Evolutionary conservation across 2,888 invertebrate genomes (phyloP).

Genomic region (Sabellastarte sp.): DNA sequence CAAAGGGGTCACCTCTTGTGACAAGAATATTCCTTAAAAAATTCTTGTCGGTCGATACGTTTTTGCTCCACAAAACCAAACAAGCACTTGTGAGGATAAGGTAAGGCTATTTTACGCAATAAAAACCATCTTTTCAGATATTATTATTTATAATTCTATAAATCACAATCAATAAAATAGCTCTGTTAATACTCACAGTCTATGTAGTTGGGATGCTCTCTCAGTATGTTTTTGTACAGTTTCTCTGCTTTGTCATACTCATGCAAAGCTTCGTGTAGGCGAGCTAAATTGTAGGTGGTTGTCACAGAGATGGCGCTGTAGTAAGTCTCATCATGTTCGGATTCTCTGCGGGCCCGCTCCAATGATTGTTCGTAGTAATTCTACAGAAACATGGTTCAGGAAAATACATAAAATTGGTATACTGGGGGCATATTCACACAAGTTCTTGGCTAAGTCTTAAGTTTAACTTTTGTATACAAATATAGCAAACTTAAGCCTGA

Average conservation of each 20-base stretch:
- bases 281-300: conserved; percentile 92
- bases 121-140: neutral
- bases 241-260: conserved; percentile 92
- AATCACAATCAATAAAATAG: conserved; percentile 6
- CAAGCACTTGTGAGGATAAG: too few species aligned
- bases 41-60: too few species aligned
- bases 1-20: too few species aligned
- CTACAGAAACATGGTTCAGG: conserved; percentile 37
- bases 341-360: conserved; percentile 78
- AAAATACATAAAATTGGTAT: too few species aligned
- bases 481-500: too few species aligned
- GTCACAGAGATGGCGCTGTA: conserved; percentile 95
- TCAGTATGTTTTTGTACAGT: conserved; percentile 92
- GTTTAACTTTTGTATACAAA: too few species aligned
- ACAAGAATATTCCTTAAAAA: too few species aligned
- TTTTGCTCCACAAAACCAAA: too few species aligned
- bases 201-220: conserved; percentile 96
- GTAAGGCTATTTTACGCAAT: too few species aligned
- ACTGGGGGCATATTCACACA: too few species aligned
- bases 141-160: too few species aligned
- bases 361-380: conserved; percentile 78
- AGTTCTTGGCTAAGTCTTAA: too few species aligned
- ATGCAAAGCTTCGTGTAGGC: conserved; percentile 89
- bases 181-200: conserved; percentile 68
- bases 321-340: conserved; percentile 77